Base-by-base conservation (phyloP, 1,140 invertebrate species). In the Parapsyche elsis region DNA sequence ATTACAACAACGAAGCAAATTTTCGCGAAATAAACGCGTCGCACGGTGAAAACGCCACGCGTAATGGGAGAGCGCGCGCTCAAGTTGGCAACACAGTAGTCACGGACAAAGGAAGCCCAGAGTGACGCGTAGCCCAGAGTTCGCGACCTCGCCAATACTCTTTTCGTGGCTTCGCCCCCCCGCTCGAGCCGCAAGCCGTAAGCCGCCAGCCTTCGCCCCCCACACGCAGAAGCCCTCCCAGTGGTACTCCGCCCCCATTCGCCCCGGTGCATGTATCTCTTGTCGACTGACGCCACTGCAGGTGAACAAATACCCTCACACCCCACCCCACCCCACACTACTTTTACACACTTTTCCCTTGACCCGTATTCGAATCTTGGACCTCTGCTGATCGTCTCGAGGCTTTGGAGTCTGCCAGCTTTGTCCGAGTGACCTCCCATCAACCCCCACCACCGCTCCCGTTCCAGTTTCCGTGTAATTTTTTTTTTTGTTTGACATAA, bases 191-290 rank as follows among this genome's bases (percentile, higher is more conserved):
- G n/a, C n/a, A n/a, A n/a, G n/a, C n/a, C n/a, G n/a, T n/a, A n/a
- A n/a, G n/a, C 46, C 73, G 14, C 73, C n/a, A n/a, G 10, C 46
- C 46, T 9, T 44, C 45, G 19, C 10, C 46, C 73, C 24, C 46
- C 73, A 1, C 46, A 4, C 64, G 5, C 7, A 0, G n/a, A 44
- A 23, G 9, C 24, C 44, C 46, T 44, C 7, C 21, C 73, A 9
- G 9, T 7, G n/a, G 30, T 14, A 0, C 24, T 49, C n/a, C 38
- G 61, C 61, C 10, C 61, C 2, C 61, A 1, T 24, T 38, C 26
- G 67, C 26, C 14, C 86, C 87, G 88, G 88, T 89, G 88, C 88
- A 89, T 89, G 88, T 88, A 89, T 89, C 88, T 89, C 88, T 87
- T 86, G 85, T 86, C 71, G 61, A n/a, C 49, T 12, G 85, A 82